These are phyloP conservation scores for Crotalus horridus DNA, from an alignment of 2,113 vertebrate genomes.

Conservation along the genomic window DNA sequence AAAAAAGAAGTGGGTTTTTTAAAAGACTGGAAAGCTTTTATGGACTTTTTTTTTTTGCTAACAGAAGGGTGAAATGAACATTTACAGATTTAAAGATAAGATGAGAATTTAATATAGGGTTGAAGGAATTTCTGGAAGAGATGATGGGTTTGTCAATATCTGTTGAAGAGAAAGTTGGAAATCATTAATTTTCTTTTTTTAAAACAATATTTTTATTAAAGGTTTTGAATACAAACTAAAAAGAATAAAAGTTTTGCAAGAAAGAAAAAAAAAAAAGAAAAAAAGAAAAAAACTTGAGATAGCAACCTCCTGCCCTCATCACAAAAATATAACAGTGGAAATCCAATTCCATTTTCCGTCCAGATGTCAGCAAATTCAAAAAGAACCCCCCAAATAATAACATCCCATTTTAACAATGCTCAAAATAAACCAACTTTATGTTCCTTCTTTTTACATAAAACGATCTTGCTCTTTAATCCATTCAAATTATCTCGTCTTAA, in stretches of 20 bases:
- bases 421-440: background rate
- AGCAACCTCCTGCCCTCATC: background rate
- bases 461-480: background rate
- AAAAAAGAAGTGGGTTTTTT: background rate
- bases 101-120: background rate
- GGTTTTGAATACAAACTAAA: background rate
- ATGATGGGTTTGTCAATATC: background rate
- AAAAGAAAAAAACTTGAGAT: background rate
- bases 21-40: background rate
- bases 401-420: background rate
- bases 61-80: background rate
- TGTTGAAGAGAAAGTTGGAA: background rate
- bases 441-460: background rate
- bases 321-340: background rate
- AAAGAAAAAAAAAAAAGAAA: background rate
- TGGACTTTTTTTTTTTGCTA: background rate
- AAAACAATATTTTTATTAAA: background rate
- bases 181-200: background rate
- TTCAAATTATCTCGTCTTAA: background rate
- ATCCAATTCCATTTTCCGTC: background rate
- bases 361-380: background rate
- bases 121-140: background rate
- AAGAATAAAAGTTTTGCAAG: background rate
- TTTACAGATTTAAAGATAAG: background rate
- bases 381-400: background rate